Percentiles rank a stretch among this genome's conserved stretches.
phyloP scores from a whole-genome alignment of 2,888 invertebrate species.

The Mayetiola destructor region DNA sequence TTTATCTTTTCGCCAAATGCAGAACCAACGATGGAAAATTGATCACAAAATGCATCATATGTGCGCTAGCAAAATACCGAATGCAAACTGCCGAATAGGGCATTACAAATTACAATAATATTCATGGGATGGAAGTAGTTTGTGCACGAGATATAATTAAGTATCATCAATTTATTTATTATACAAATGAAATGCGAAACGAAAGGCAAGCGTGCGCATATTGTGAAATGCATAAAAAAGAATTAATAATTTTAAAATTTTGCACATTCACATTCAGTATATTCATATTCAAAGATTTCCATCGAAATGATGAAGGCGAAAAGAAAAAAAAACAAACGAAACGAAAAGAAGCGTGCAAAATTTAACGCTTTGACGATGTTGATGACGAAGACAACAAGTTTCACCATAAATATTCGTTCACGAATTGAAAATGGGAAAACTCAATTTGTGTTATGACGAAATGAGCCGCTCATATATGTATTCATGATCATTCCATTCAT shows the following conservation, averaged over 20 bases:
- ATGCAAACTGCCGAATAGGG: background rate
- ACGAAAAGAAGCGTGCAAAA: background rate
- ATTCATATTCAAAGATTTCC: too few relatives aligned
- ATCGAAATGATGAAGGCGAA: background rate
- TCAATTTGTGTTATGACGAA: too few relatives aligned
- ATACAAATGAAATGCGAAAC: conserved; percentile 6
- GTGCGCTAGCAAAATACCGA: background rate
- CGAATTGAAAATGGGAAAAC: too few relatives aligned
- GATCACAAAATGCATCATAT: background rate
- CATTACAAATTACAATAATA: conserved; percentile 2
- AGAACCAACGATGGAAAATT: background rate
- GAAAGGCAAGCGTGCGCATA: conserved; percentile 1
- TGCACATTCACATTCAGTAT: too few relatives aligned
- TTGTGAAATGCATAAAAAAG: too few relatives aligned
- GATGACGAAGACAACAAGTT: too few relatives aligned
- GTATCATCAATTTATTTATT: conserved; percentile 13
- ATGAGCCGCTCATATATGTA: too few relatives aligned
- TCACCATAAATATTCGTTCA: too few relatives aligned
- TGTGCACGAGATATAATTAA: conserved; percentile 12
- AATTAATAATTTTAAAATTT: too few relatives aligned
- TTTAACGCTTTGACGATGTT: conserved; percentile 3
- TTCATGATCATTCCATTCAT: too few relatives aligned
- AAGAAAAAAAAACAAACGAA: background rate
- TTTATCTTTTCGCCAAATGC: conserved; percentile 1
- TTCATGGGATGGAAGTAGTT: background rate